phyloP scores from a whole-genome alignment of 2,888 invertebrate species.

The Megastigmus dorsalis region DNA sequence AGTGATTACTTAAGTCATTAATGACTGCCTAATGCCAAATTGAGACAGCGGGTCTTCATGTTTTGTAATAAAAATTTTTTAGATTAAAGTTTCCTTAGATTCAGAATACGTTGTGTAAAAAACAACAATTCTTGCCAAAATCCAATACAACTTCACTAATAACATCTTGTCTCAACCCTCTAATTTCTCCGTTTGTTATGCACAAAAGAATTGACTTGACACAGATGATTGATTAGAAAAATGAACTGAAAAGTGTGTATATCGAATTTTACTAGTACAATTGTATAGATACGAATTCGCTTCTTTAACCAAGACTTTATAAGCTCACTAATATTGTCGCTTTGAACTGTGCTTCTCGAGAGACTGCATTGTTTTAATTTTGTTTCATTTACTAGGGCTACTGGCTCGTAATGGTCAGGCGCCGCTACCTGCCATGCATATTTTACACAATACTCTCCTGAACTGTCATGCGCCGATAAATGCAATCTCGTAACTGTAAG shows the following conservation, averaged over 20 bases:
- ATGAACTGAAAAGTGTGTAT: constrained; percentile 19
- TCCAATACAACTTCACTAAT: constrained; percentile 29
- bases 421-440: constrained; percentile 11
- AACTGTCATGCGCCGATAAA: constrained; percentile 22
- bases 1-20: constrained; percentile 59
- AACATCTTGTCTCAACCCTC: constrained; percentile 23
- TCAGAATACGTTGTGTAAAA: constrained; percentile 38
- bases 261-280: constrained; percentile 1
- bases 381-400: constrained; percentile 5
- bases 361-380: constrained; percentile 30
- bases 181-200: constrained; percentile 27
- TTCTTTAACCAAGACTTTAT: constrained; percentile 32
- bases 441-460: constrained; percentile 38
- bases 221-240: constrained; percentile 22
- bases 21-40: constrained; percentile 73
- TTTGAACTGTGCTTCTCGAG: constrained; percentile 30
- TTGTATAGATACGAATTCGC: background rate
- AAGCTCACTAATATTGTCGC: constrained; percentile 20
- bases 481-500: constrained; percentile 12
- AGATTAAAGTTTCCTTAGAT: constrained; percentile 38
- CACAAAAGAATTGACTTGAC: constrained; percentile 53
- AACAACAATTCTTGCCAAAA: constrained; percentile 50
- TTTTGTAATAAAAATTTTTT: constrained; percentile 46
- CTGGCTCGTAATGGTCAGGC: background rate
- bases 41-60: constrained; percentile 51